These are phyloP conservation scores for Apus apus DNA, from an alignment of 2,113 vertebrate genomes.

Conservation along the genomic window DNA sequence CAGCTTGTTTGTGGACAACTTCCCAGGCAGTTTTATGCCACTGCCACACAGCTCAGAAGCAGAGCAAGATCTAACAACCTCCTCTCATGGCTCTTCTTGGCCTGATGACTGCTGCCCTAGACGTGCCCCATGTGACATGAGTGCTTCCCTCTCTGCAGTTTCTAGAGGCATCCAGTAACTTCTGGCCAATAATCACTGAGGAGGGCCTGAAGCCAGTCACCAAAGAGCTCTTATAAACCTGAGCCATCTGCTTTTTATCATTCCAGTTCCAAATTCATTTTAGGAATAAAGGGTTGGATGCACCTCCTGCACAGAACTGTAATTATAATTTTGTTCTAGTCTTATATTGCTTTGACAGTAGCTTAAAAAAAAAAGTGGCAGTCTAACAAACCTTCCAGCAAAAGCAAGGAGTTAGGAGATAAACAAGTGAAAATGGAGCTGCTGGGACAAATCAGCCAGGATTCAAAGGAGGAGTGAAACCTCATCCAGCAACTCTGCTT, in stretches of 20 bases:
- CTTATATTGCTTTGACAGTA: not conserved
- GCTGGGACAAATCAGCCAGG: not conserved
- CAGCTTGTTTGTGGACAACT: not conserved
- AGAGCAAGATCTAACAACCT: not conserved
- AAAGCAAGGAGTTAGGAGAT: not conserved
- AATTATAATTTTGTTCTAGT: not conserved
- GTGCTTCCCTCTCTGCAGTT: not conserved
- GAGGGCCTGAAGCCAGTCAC: not conserved
- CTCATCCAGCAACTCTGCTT: not conserved
- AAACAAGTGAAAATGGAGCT: not conserved
- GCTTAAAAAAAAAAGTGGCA: not conserved
- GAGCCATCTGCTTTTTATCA: slow-evolving; percentile 20
- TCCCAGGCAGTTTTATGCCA: not conserved
- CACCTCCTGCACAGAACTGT: slow-evolving; percentile 10
- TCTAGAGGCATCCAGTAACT: not conserved
- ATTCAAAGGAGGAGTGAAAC: not conserved
- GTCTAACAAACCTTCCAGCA: not conserved
- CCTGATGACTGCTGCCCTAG: not conserved
- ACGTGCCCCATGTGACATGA: not conserved
- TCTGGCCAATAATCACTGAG: not conserved
- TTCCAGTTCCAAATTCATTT: slow-evolving; percentile 22
- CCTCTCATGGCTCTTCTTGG: rapidly evolving
- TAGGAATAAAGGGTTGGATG: slow-evolving; percentile 16
- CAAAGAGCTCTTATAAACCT: not conserved
- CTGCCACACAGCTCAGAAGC: not conserved